Conservation (phyloP, 92 coral and sea anemone genomes). For the Scolanthus callimorphus region DNA sequence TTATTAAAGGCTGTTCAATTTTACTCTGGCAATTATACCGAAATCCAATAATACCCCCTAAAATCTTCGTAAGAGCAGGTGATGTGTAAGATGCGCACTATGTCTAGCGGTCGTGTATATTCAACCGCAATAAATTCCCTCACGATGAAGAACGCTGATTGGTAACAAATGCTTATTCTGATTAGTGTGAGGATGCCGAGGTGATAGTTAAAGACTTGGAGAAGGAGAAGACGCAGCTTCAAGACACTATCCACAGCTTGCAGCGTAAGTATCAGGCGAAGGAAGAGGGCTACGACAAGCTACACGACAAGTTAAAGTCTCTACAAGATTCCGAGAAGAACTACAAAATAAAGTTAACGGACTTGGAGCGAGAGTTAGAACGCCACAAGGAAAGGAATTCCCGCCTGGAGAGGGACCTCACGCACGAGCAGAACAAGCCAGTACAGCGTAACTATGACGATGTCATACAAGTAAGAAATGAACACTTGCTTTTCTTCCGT, state of each 20-base stretch:
- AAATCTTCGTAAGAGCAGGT: too few species aligned
- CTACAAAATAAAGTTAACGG: slow-evolving; percentile 5
- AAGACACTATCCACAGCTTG: slow-evolving; percentile 6
- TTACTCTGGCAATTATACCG: too few species aligned
- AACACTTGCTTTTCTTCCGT: too few species aligned
- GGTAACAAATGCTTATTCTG: too few species aligned
- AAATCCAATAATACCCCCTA: too few species aligned
- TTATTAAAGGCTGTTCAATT: too few species aligned
- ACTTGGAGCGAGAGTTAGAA: slow-evolving; percentile 13
- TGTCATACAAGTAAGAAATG: too few species aligned
- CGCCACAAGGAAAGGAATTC: slow-evolving; percentile 10
- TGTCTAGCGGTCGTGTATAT: too few species aligned
- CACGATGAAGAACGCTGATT: too few species aligned
- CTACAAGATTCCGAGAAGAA: slow-evolving; percentile 8
- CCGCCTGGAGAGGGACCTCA: slow-evolving; percentile 24
- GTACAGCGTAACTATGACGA: too few species aligned
- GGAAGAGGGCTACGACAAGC: slow-evolving; percentile 31
- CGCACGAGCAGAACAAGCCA: slow-evolving; percentile 20
- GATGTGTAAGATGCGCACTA: too few species aligned
- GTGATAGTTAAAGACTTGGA: neutral
- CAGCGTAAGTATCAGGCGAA: slow-evolving; percentile 36
- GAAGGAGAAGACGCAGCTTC: slow-evolving; percentile 3
- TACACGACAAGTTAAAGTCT: slow-evolving; percentile 9
- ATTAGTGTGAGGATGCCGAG: neutral
- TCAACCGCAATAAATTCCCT: too few species aligned